Percentiles rank a stretch among this genome's conserved stretches.
phyloP scores from a whole-genome alignment of 2,888 invertebrate species.

The Drosophila meridionalis region DNA sequence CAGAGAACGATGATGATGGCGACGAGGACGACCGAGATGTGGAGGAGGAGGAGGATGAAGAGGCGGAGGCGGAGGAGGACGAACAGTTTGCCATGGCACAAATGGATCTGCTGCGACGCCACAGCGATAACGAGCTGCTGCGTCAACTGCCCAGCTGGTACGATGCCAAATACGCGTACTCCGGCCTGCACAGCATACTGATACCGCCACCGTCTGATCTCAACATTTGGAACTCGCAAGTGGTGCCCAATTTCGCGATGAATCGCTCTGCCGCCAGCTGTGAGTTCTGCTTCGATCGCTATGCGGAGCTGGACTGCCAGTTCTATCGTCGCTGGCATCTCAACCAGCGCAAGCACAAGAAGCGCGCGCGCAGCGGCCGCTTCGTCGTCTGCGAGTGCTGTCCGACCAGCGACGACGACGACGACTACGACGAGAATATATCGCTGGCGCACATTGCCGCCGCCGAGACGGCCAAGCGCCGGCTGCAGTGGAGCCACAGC shows the following conservation, averaged over 20 bases:
- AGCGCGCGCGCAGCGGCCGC: slow-evolving; percentile 84
- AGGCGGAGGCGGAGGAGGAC: slow-evolving; percentile 26
- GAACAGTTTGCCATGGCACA: slow-evolving; percentile 56
- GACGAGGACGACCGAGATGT: slow-evolving; percentile 43
- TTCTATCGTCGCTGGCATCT: slow-evolving; percentile 86
- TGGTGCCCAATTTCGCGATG: slow-evolving; percentile 84
- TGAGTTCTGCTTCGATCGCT: slow-evolving; percentile 87
- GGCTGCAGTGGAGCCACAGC: slow-evolving; percentile 66
- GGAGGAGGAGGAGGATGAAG: slow-evolving; percentile 36
- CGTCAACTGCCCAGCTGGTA: slow-evolving; percentile 84
- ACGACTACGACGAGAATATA: slow-evolving; percentile 81
- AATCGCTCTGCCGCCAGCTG: slow-evolving; percentile 86
- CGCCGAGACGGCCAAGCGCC: slow-evolving; percentile 83
- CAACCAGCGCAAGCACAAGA: slow-evolving; percentile 83
- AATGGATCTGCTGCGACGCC: slow-evolving; percentile 63
- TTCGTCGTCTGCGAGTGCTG: slow-evolving; percentile 88
- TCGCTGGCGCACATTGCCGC: slow-evolving; percentile 82
- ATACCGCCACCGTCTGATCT: slow-evolving; percentile 84
- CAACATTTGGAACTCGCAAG: slow-evolving; percentile 84
- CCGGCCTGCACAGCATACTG: slow-evolving; percentile 84
- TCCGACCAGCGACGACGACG: slow-evolving; percentile 84
- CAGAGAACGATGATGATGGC: slow-evolving; percentile 58
- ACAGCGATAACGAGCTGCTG: slow-evolving; percentile 62
- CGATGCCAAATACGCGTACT: slow-evolving; percentile 84
- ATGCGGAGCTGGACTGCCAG: slow-evolving; percentile 86